phyloP scores from a whole-genome alignment of 1,140 invertebrate species.

The Hetaerina americana region DNA sequence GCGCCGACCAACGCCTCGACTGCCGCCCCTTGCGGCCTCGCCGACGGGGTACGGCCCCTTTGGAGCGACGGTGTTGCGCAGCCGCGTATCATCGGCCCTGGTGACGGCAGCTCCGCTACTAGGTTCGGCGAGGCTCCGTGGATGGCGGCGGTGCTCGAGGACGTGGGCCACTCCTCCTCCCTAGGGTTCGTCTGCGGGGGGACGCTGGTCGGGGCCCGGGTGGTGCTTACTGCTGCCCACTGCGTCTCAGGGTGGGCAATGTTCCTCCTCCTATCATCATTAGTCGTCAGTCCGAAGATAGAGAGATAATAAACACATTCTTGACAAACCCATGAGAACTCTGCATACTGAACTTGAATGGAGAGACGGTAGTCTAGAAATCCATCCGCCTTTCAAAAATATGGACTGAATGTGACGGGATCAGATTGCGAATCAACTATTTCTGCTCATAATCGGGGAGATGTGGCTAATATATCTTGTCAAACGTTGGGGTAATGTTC shows the following conservation, averaged over 20 bases:
- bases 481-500: too few species aligned
- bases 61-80: neutral
- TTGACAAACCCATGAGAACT: too few species aligned
- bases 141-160: neutral
- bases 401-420: too few species aligned
- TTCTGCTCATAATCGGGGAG: too few species aligned
- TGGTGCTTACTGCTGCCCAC: slow-evolving; percentile 80
- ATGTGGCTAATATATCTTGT: too few species aligned
- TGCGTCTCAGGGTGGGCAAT: slow-evolving; percentile 39
- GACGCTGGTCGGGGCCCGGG: slow-evolving; percentile 64
- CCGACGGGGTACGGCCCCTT: neutral
- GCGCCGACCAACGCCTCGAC: neutral
- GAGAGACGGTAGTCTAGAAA: too few species aligned
- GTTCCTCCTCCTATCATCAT: neutral
- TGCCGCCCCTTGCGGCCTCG: neutral
- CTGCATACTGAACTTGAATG: too few species aligned
- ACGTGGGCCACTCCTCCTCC: neutral
- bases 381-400: too few species aligned
- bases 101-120: neutral
- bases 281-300: too few species aligned
- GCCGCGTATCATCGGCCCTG: neutral
- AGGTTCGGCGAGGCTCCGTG: neutral
- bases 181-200: slow-evolving; percentile 70
- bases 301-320: too few species aligned
- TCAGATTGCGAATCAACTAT: too few species aligned